Base-by-base conservation (phyloP, 2,888 invertebrate genomes). In the Leucoma salicis region DNA sequence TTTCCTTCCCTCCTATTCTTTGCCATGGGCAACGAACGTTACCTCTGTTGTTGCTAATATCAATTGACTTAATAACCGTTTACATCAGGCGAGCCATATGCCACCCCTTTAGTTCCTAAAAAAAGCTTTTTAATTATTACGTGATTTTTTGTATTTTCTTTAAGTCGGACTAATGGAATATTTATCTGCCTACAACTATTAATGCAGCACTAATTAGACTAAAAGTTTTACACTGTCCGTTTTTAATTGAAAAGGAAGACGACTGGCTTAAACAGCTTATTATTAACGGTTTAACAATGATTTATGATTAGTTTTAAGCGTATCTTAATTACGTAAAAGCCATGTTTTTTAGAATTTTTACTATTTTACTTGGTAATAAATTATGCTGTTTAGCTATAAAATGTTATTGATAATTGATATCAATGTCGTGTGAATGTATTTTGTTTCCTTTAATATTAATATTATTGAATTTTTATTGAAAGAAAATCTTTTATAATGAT, bases 381-480 rank as follows among this genome's bases (percentile, higher is more conserved):
- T 29, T 29, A 29, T 13, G 1, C 2, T 7, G 4, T 29, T 3
- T 12, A 29, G 29, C 14, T 3, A 29, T 29, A 29, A 29, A 29
- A 29, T 29, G 10, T 18, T 18, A 33, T 31, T 16, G 10, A 34
- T 34, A 14, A 34, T 27, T 27, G 13, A 12, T 35, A 27, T 13
- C 24, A 3, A 21, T 13, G 13, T 11, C 57, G 49, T 56, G 57
- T 49, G 55, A 56, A 56, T 42, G 41, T 38, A 3, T 29, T 25
- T 41, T 50, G 27, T 44, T 39, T 46, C 33, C 25, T 5, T 11
- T 11, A 2, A 36, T 46, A 39, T 39, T 55, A 32, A 12, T 24
- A 49, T 48, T 44, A 41, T 28, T 29, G 31, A 6, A 27, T 27
- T 27, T 18, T 27, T 27, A 27, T 27, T 10, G n/a, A 8, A 27